Percentiles rank a stretch among this genome's conserved stretches.
Evolutionary conservation across 1,140 invertebrate genomes (phyloP).

Genomic region (Panagrolaimus sp.): DNA sequence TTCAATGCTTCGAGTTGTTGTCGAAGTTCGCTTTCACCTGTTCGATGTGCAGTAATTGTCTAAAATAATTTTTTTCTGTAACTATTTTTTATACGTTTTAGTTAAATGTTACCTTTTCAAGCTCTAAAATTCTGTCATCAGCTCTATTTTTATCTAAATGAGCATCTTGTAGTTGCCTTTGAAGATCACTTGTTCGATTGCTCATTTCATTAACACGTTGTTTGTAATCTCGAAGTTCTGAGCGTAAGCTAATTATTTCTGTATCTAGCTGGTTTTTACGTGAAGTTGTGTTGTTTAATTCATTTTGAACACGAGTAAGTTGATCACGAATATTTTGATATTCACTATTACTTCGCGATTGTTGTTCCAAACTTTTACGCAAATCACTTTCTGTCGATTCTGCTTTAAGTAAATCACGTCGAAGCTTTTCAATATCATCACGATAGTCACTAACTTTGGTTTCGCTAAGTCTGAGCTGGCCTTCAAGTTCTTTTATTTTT

Average conservation of each 20-base stretch:
- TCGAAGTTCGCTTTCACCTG: constrained; percentile 47
- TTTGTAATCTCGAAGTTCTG: constrained; percentile 55
- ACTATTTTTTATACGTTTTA: neutral
- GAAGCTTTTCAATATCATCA: constrained; percentile 47
- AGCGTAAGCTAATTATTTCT: constrained; percentile 43
- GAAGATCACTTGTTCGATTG: constrained; percentile 47
- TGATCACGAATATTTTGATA: constrained; percentile 47
- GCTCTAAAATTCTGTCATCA: constrained; percentile 48
- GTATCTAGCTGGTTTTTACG: constrained; percentile 49
- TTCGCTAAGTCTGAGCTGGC: constrained; percentile 48
- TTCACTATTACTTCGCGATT: constrained; percentile 39
- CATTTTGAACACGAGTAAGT: constrained; percentile 49
- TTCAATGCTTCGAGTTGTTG: constrained; percentile 52
- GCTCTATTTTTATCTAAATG: constrained; percentile 50
- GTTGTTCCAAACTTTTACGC: constrained; percentile 39
- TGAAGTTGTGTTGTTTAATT: constrained; percentile 40
- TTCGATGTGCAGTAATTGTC: constrained; percentile 44
- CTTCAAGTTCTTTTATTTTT: constrained; percentile 52
- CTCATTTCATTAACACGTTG: constrained; percentile 50
- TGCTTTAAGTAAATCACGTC: constrained; percentile 49
- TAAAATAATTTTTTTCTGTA: constrained; percentile 29
- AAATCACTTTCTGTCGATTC: constrained; percentile 50
- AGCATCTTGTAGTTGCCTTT: constrained; percentile 53
- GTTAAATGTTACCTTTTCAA: constrained; percentile 44
- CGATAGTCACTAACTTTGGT: constrained; percentile 45